These are phyloP conservation scores for Linnaemya tessellans DNA, from an alignment of 2,888 invertebrate genomes.

Conservation along the genomic window DNA sequence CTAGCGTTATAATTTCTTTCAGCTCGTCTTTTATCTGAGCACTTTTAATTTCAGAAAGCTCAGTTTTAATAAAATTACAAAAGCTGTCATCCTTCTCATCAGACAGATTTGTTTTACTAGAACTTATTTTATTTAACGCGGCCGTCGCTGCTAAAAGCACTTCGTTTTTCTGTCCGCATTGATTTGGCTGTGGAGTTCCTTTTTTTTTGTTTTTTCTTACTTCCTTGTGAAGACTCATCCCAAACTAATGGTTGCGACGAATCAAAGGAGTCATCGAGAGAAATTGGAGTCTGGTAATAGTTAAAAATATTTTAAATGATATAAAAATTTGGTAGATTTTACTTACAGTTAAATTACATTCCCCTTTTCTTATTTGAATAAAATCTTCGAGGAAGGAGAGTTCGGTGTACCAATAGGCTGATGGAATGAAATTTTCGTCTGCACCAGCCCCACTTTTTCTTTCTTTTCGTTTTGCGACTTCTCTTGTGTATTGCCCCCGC, in stretches of 20 bases:
- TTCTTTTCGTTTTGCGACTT: constrained; percentile 14
- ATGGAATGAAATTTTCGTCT: constrained; percentile 6
- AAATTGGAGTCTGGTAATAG: constrained; percentile 12
- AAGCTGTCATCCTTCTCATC: constrained; percentile 9
- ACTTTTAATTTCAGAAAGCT: background rate
- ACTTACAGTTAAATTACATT: no score
- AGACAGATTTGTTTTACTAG: background rate
- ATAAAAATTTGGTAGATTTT: constrained; percentile 5
- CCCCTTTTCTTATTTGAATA: constrained; percentile 13
- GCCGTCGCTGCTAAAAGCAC: background rate
- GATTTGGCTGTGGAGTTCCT: background rate
- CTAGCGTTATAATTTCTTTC: no score
- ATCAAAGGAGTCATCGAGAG: constrained; percentile 12
- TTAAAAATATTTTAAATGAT: background rate
- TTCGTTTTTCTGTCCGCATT: background rate
- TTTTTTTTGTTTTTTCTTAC: background rate
- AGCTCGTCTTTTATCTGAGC: constrained; percentile 7
- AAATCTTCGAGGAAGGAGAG: background rate
- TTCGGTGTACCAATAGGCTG: constrained; percentile 5
- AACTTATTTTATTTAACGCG: background rate
- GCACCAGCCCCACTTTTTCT: constrained; percentile 15
- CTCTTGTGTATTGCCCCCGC: no score
- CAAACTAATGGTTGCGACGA: constrained; percentile 7
- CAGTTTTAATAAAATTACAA: constrained; percentile 13
- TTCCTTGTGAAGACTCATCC: constrained; percentile 1